These are phyloP conservation scores for Melieria crassipennis DNA, from an alignment of 2,888 invertebrate genomes.

Conservation along the genomic window DNA sequence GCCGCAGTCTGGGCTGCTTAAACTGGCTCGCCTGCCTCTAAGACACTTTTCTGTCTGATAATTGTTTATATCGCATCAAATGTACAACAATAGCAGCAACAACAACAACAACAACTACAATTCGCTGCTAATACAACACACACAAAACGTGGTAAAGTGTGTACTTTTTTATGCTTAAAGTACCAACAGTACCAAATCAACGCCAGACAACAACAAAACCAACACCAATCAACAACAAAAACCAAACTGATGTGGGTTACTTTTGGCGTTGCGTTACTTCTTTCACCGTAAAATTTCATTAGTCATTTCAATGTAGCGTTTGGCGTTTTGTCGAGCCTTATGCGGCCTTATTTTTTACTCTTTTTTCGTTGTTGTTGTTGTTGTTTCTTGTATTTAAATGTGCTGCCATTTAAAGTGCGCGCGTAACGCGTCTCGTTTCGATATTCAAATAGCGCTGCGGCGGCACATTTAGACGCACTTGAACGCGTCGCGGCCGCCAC, in stretches of 20 bases:
- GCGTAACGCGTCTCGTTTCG: neutral
- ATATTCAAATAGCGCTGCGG: no score
- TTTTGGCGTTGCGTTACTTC: constrained; percentile 19
- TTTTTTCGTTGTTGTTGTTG: neutral
- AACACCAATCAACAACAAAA: constrained; percentile 14
- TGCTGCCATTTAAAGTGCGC: constrained; percentile 19
- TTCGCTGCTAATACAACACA: neutral
- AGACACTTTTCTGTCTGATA: neutral
- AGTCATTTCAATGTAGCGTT: constrained; percentile 16
- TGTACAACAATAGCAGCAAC: constrained; percentile 1
- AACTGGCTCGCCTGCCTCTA: neutral
- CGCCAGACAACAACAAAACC: constrained; percentile 14
- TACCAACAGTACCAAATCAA: constrained; percentile 18
- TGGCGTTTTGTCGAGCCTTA: neutral
- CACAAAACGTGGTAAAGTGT: neutral
- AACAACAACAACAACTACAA: constrained; percentile 19
- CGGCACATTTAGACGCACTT: no score
- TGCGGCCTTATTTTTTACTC: neutral
- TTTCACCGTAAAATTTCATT: constrained; percentile 30
- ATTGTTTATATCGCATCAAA: no score
- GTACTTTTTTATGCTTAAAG: neutral
- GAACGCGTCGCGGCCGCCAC: neutral
- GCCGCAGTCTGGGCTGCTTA: neutral
- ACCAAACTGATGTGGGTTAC: constrained; percentile 34
- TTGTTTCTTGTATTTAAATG: constrained; percentile 12